phyloP scores from a whole-genome alignment of 2,888 invertebrate genomes.

The Parascotia fuliginaria region DNA sequence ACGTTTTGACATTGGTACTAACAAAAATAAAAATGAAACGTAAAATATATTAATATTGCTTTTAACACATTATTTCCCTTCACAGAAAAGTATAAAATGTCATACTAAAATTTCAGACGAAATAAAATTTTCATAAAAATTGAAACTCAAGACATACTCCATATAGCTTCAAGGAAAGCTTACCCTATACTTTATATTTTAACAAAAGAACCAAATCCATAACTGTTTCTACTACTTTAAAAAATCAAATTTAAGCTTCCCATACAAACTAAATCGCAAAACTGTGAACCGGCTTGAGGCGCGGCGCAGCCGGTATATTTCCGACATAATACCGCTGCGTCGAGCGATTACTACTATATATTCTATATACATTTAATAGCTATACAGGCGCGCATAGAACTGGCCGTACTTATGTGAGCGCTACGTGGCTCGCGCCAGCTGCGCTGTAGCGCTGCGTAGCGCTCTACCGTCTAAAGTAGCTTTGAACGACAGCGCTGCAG shows the following conservation, averaged over 20 bases:
- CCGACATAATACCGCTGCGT: slow-evolving; percentile 87
- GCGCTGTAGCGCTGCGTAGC: slow-evolving; percentile 73
- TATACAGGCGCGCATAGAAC: slow-evolving; percentile 87
- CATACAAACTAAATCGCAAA: slow-evolving; percentile 84
- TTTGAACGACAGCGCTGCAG: slow-evolving; percentile 66
- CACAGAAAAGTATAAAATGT: background rate
- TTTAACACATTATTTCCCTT: background rate
- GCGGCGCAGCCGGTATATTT: slow-evolving; percentile 84
- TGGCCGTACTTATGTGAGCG: slow-evolving; percentile 86
- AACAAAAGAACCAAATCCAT: slow-evolving; percentile 72
- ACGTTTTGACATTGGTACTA: background rate
- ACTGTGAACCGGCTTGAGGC: slow-evolving; percentile 80
- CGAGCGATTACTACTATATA: slow-evolving; percentile 87
- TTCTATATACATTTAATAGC: slow-evolving; percentile 87
- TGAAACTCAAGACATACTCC: slow-evolving; percentile 57
- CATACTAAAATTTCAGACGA: slow-evolving; percentile 16
- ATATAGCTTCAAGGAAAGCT: slow-evolving; percentile 78
- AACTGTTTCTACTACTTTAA: slow-evolving; percentile 72
- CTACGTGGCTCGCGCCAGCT: slow-evolving; percentile 63
- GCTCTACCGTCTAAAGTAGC: slow-evolving; percentile 56
- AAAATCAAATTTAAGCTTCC: slow-evolving; percentile 80
- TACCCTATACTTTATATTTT: slow-evolving; percentile 76
- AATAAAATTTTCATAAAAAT: slow-evolving; percentile 50
- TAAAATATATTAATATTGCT: background rate
- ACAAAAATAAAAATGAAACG: background rate